Evolutionary conservation across 2,888 invertebrate species (phyloP), one percentile per base, ranked within the genome.

Genomic region (Uropetala carovei): DNA sequence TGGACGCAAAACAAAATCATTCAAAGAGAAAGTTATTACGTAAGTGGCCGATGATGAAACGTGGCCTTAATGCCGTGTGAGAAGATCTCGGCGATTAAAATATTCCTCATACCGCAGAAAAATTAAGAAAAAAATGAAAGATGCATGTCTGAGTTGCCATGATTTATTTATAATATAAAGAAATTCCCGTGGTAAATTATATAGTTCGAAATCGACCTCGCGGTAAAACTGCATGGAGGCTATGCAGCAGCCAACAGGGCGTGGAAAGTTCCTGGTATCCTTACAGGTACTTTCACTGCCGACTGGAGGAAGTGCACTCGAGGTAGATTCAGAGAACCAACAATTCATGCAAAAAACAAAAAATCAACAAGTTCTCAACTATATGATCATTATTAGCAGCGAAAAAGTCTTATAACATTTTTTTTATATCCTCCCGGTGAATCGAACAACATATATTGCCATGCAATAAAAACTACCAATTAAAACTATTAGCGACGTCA

Each of bases 251-350:
- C 64, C 89, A 89, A 68, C 89, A 64, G 89, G 89, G 89, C 89
- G 89, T 89, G 89, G 89, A 89, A 64, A 89, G 89, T 89, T 64
- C 64, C 89, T 64, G 89, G 89, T 89, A 89, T 64, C 64, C 89
- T 89, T 64, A 43, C 64, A 56, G 64, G 30, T 89, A 89, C 89
- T 89, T 89, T 89, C 89, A 89, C 89, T 64, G 43, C 27, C 89
- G 60, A 89, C 43, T 43, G 43, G 89, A 89, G 58, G 64, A 89
- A 89, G 60, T 64, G 56, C 64, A 89, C 18, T 64, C 60, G 18
- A 10, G 18, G n/a, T 68, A 18, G 18, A 75, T 13, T 27, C 75
- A 75, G 75, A 75, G 22, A 75, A 75, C 75, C 0, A 27, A 43
- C 43, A 27, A 22, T n/a, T 22, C 27, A 75, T 14, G 75, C 75